A percentile compares a stretch with the other conserved stretches of the same genome.
These are phyloP conservation scores for Parauchenoglanis ngamensis DNA, from an alignment of 2,797 vertebrate species.

Conservation along the genomic window DNA sequence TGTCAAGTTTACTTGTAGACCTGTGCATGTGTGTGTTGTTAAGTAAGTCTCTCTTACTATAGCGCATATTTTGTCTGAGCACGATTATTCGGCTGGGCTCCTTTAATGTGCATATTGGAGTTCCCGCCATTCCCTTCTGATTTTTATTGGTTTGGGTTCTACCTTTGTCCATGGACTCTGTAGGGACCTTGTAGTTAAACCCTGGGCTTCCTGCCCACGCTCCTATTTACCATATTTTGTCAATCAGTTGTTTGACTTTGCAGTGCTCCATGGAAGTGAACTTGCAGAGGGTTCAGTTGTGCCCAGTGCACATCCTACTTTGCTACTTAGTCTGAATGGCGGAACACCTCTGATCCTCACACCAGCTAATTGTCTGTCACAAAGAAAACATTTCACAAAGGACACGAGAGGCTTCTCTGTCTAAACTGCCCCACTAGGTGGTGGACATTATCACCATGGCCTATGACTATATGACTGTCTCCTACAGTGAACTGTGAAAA, in stretches of 20 bases:
- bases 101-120: neutral
- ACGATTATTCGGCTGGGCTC: neutral
- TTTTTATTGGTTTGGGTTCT: neutral
- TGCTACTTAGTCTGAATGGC: neutral
- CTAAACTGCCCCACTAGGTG: neutral
- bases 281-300: neutral
- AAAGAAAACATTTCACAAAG: neutral
- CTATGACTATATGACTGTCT: neutral
- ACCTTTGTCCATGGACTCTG: neutral
- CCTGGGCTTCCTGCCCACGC: neutral
- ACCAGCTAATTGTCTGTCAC: neutral
- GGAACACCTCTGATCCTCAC: neutral
- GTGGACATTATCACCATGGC: neutral
- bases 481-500: neutral
- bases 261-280: neutral
- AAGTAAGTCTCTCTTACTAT: neutral
- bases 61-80: neutral
- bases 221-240: neutral
- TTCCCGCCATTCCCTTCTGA: neutral
- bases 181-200: neutral
- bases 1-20: neutral
- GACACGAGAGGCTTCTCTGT: no score
- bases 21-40: neutral
- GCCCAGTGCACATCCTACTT: neutral
- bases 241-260: neutral